These are phyloP conservation scores for Xyrauchen texanus DNA, from an alignment of 2,113 vertebrate genomes.

Conservation along the genomic window DNA sequence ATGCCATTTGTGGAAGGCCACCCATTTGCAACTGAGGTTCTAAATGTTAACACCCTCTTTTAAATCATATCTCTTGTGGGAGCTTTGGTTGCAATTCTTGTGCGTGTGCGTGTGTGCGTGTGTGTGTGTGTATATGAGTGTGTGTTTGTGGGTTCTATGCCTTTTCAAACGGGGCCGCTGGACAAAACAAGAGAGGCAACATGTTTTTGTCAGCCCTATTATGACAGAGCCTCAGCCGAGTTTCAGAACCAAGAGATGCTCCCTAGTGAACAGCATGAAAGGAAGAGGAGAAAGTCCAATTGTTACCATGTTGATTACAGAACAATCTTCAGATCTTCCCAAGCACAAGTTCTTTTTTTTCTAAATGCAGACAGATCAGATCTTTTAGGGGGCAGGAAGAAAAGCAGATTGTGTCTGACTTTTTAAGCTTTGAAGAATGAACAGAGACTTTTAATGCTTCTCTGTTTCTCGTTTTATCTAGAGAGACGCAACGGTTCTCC, in stretches of 20 bases:
- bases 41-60: slow-evolving; percentile 52
- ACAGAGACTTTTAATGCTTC: slow-evolving; percentile 47
- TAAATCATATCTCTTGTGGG: slow-evolving; percentile 66
- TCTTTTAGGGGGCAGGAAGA: slow-evolving; percentile 57
- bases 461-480: slow-evolving; percentile 34
- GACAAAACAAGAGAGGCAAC: slow-evolving; percentile 63
- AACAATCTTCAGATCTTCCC: slow-evolving; percentile 74
- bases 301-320: slow-evolving; percentile 66
- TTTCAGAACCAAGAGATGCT: slow-evolving; percentile 66
- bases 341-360: slow-evolving; percentile 66
- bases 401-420: slow-evolving; percentile 56
- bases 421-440: slow-evolving; percentile 66
- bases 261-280: slow-evolving; percentile 46
- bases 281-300: slow-evolving; percentile 59
- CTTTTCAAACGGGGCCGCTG: slow-evolving; percentile 62
- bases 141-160: slow-evolving; percentile 43
- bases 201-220: slow-evolving; percentile 55
- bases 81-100: slow-evolving; percentile 58
- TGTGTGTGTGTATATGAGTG: not conserved
- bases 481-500: slow-evolving; percentile 28
- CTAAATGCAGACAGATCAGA: slow-evolving; percentile 55
- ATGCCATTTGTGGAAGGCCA: slow-evolving; percentile 19
- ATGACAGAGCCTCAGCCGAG: slow-evolving; percentile 63
- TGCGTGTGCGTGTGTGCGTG: too few species aligned
- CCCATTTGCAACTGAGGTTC: slow-evolving; percentile 28